These are phyloP conservation scores for Podotricha telesiphe DNA, from an alignment of 2,888 invertebrate species.

Conservation along the genomic window DNA sequence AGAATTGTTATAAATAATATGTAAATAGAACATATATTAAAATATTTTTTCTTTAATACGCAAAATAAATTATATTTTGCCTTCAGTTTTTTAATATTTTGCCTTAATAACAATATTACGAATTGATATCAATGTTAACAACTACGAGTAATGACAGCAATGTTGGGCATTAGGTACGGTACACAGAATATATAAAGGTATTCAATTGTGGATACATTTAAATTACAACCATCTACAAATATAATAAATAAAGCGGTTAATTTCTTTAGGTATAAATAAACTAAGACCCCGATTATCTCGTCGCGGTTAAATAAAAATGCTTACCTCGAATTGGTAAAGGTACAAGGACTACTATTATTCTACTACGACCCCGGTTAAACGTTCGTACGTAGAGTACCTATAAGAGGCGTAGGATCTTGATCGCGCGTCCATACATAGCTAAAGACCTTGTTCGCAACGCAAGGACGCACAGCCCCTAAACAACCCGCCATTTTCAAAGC, in stretches of 20 bases:
- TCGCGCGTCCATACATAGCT: conserved; percentile 70
- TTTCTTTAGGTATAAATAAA: conserved; percentile 31
- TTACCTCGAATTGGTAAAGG: conserved; percentile 36
- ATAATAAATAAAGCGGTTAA: not conserved
- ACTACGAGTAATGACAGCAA: too few relatives aligned
- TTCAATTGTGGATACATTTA: not conserved
- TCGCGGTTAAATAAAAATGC: conserved; percentile 38
- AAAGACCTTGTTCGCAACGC: conserved; percentile 78
- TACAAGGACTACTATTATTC: conserved; percentile 47
- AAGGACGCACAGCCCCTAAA: conserved; percentile 79
- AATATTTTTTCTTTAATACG: too few relatives aligned
- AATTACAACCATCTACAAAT: not conserved
- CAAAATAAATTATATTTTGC: too few relatives aligned
- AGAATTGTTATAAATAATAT: too few relatives aligned
- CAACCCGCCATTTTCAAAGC: conserved; percentile 72
- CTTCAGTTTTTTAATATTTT: too few relatives aligned
- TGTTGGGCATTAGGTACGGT: too few relatives aligned
- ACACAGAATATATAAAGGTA: conserved; percentile 6
- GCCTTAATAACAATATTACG: too few relatives aligned
- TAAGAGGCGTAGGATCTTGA: conserved; percentile 74
- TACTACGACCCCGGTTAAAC: conserved; percentile 46
- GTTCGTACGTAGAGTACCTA: conserved; percentile 55
- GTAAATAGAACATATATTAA: too few relatives aligned
- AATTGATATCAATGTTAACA: too few relatives aligned
- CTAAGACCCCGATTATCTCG: conserved; percentile 23